Evolutionary conservation across 2,113 vertebrate species (phyloP).

Genomic region (Nyctereutes procyonoides): DNA sequence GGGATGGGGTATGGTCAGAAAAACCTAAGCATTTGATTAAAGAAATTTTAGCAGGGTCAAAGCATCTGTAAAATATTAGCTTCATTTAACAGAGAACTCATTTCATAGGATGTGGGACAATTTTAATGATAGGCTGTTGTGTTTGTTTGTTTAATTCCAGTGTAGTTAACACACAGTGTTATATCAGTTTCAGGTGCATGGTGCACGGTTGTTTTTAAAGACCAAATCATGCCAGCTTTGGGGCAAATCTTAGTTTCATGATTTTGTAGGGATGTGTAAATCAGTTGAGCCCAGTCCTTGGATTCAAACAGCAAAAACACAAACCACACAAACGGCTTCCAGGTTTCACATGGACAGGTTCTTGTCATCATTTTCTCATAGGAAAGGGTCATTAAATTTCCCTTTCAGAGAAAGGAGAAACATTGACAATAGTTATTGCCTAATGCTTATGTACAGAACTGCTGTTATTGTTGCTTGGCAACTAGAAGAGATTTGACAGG

Average conservation of each 20-base stretch:
- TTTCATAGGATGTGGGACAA: conserved; percentile 57
- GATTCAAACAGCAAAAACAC: conserved; percentile 33
- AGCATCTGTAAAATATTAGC: conserved; percentile 47
- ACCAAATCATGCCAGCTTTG: conserved; percentile 64
- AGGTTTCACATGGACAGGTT: conserved; percentile 63
- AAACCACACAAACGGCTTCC: not conserved
- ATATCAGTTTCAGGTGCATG: not conserved
- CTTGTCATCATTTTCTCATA: conserved; percentile 83
- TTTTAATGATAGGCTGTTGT: conserved; percentile 49
- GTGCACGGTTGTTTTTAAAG: conserved; percentile 69
- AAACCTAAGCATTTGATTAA: not conserved
- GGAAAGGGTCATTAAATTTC: conserved; percentile 79
- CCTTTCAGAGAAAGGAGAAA: conserved; percentile 78
- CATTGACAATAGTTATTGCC: conserved; percentile 78
- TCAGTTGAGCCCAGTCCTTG: conserved; percentile 45
- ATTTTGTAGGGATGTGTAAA: conserved; percentile 70
- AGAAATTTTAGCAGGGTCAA: conserved; percentile 9
- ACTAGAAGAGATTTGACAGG: conserved; percentile 81
- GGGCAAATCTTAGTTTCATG: conserved; percentile 70
- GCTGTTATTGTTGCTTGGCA: conserved; percentile 85
- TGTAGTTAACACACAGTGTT: not conserved
- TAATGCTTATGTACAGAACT: conserved; percentile 70
- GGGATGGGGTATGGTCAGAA: not conserved
- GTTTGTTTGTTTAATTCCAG: not conserved
- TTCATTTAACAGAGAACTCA: conserved; percentile 47